Conservation (phyloP, 2,888 invertebrate genomes). For the Perizoma affinitatum region DNA sequence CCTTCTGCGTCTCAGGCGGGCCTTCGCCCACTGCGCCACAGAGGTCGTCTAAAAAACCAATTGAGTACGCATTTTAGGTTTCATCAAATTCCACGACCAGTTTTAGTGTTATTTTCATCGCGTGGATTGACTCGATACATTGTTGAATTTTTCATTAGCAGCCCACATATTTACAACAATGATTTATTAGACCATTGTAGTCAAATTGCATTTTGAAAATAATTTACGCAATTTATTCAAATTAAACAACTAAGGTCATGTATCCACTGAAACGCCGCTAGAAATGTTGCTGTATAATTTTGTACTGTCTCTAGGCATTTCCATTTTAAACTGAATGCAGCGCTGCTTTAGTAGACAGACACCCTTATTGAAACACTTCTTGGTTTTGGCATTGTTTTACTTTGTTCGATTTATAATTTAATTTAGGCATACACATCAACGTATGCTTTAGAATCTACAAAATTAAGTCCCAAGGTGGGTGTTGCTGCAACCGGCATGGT, state of each 20-base stretch:
- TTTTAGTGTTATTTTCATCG: neutral
- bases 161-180: slow-evolving; percentile 24
- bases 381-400: slow-evolving; percentile 16
- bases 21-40: too few species aligned
- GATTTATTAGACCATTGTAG: slow-evolving; percentile 56
- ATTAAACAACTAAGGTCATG: slow-evolving; percentile 1
- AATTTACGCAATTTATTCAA: slow-evolving; percentile 34
- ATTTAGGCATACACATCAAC: neutral
- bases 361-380: neutral
- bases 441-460: neutral
- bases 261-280: slow-evolving; percentile 6
- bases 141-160: slow-evolving; percentile 22
- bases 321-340: neutral
- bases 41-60: too few species aligned
- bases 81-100: neutral
- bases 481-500: neutral
- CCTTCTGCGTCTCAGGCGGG: too few species aligned
- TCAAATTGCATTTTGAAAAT: slow-evolving; percentile 49
- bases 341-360: slow-evolving; percentile 1
- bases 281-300: neutral
- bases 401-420: neutral
- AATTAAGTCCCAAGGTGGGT: neutral
- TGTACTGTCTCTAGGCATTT: too few species aligned
- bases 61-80: neutral
- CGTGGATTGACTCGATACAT: neutral